Base-by-base conservation (phyloP, 64 coral and sea anemone genomes). In the Stichodactyla helianthus region DNA sequence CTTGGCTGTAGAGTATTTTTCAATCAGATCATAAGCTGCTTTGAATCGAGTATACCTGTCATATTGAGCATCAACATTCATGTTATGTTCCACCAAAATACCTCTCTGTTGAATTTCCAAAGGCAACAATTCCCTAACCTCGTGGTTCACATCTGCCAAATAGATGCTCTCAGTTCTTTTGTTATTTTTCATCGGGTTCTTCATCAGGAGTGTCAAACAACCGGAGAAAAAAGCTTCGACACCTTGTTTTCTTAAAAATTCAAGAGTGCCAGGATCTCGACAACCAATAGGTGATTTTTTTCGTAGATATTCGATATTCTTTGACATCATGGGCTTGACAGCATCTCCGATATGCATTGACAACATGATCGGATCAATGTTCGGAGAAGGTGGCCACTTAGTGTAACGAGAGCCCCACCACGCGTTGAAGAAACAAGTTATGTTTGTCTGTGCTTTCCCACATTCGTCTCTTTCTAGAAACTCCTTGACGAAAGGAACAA, bases 81-180 rank as follows among this genome's bases (percentile, higher is more conserved):
- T 52, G n/a, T 28, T 54, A 87, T 71, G 68, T 25, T 31, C 55
- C 11, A 79, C 18, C 27, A 13, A 4, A 23, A 77, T 27, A 22
- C 67, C 86, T 77, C 27, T 22, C 52, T 87, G 20, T 77, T 77
- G 86, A 53, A 87, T 77, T 22, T 56, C 26, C 86, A 22, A 25
- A 56, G 86, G 86, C 7, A 87, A 25, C 44, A 71, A 50, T 27
- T 54, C 15, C 20, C 15, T n/a, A 4, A 76, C 10, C 4, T 15
- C 71, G 7, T 87, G 6, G 54, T 87, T 77, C 6, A 87, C 62
- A 58, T 54, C 65, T 51, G 56, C 86, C 51, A 87, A 77, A 56
- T 44, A 44, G 26, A 78, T 87, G 11, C 27, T 53, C 4, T 79
- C 67, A 17, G 12, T 87, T 79, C 61, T 2, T 57, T 22, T 57